A percentile compares a stretch with the other conserved stretches of the same genome.
Conservation (phyloP, 2,888 invertebrate species). For the Acronicta alni region DNA sequence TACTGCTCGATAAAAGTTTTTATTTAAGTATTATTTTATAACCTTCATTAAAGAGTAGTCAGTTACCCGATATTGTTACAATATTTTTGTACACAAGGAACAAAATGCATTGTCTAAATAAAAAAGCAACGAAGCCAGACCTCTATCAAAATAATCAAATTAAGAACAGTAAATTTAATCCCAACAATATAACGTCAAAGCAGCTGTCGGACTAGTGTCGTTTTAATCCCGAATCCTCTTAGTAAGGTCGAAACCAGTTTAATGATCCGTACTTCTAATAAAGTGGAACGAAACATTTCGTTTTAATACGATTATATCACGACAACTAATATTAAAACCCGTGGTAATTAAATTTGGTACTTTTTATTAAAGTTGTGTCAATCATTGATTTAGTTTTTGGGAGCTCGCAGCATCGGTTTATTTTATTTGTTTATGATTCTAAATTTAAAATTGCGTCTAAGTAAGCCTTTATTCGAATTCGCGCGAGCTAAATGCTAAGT, state of each 20-base stretch:
- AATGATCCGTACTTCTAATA: conserved; percentile 46
- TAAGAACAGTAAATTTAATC: conserved; percentile 82
- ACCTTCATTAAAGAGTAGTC: too few relatives aligned
- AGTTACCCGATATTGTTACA: too few relatives aligned
- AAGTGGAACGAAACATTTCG: conserved; percentile 43
- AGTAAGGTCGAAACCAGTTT: conserved; percentile 44
- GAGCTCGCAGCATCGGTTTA: conserved; percentile 1
- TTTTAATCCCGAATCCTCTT: conserved; percentile 64
- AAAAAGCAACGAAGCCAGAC: conserved; percentile 15
- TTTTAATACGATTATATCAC: conserved; percentile 62
- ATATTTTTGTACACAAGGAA: too few relatives aligned
- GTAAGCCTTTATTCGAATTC: not conserved
- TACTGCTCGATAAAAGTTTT: too few relatives aligned
- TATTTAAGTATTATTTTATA: too few relatives aligned
- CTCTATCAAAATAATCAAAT: conserved; percentile 79
- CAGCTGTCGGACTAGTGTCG: conserved; percentile 78
- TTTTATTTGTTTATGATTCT: not conserved
- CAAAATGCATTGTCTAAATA: too few relatives aligned
- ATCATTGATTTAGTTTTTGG: conserved; percentile 22
- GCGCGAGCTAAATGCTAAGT: not conserved
- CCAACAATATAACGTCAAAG: conserved; percentile 71
- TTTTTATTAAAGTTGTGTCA: conserved; percentile 42
- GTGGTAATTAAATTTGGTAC: conserved; percentile 51
- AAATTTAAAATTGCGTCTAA: too few relatives aligned
- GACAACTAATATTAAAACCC: conserved; percentile 27